Evolutionary conservation across 2,113 vertebrate genomes (phyloP).

Genomic region (Urocynchramus pylzowi): DNA sequence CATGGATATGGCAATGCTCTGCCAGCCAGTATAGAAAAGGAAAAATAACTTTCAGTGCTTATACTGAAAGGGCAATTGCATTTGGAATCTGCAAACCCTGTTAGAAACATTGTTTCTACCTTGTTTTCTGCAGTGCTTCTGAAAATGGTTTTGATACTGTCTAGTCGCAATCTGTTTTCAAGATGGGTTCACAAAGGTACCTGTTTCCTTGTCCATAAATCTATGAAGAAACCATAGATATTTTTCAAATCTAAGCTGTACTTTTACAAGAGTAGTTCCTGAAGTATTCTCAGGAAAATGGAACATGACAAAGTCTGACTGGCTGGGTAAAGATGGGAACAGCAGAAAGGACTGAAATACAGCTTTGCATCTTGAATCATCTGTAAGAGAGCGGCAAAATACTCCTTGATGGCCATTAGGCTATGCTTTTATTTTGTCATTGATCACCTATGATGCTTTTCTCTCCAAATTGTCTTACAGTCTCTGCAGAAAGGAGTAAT

Average conservation of each 20-base stretch:
- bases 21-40: neutral
- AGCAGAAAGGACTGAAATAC: neutral
- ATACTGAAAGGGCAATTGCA: neutral
- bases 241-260: neutral
- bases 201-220: neutral
- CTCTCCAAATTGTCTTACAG: neutral
- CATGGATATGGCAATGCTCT: neutral
- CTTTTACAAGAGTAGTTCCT: neutral
- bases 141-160: neutral
- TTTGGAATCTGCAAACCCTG: neutral
- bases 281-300: neutral
- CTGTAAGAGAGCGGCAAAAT: neutral
- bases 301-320: neutral
- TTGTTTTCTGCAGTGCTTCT: neutral
- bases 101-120: neutral
- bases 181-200: neutral
- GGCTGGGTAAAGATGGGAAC: neutral
- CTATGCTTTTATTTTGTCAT: neutral
- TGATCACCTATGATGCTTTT: neutral
- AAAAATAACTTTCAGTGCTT: neutral
- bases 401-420: neutral
- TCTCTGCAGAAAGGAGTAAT: neutral
- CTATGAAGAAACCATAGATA: neutral
- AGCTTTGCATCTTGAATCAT: neutral
- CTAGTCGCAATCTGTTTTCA: neutral